Evolutionary conservation across 2,113 vertebrate species (phyloP), one percentile per base, ranked within the genome.

Genomic region (Brienomyrus brachyistius): DNA sequence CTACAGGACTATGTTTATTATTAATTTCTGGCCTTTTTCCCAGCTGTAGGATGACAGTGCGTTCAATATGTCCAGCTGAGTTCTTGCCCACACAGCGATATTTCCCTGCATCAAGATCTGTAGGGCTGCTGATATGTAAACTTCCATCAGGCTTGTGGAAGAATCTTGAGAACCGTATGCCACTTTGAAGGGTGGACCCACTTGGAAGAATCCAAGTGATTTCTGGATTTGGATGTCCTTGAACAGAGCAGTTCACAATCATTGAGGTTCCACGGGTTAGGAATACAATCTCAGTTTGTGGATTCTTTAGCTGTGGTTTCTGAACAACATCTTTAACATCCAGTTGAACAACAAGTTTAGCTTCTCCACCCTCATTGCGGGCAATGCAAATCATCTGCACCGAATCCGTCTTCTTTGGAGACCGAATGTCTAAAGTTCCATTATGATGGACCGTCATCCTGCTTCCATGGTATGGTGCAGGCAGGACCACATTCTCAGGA

Each of bases 281-380:
- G 0, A 94, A 95, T 56, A 97, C 92, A 50, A 93, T 95, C 54
- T 97, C 96, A 52, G 15, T 93, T 89, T 94, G 91, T 0, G 95
- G 95, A 90, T 95, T 94, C 45, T 88, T 92, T 59, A 96, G 94
- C 47, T 92, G 90, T 0, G 97, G 95, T 45, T 88, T 88, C 54
- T 96, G 93, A 59, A 92, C 0, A 0, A 91, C 91, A 2, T 97
- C 95, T 52, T 92, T 92, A 0, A 99, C 95, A 0, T 96, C 94
- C 10, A 99, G 95, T 45, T 96, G 94, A 5, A 99, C 96, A 0
- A 93, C 50, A 54, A 98, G 88, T 45, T 94, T 93, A 0, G 97
- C 97, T 45, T 99, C 98, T 0, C 98, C 98, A 0, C 97, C 98
- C 92, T 98, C 97, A 0, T 97, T 99, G 19, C 97, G 95, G 0